Evolutionary conservation across 2,888 invertebrate species (phyloP), one percentile per base, ranked within the genome.

Genomic region (Idaea dimidiata): DNA sequence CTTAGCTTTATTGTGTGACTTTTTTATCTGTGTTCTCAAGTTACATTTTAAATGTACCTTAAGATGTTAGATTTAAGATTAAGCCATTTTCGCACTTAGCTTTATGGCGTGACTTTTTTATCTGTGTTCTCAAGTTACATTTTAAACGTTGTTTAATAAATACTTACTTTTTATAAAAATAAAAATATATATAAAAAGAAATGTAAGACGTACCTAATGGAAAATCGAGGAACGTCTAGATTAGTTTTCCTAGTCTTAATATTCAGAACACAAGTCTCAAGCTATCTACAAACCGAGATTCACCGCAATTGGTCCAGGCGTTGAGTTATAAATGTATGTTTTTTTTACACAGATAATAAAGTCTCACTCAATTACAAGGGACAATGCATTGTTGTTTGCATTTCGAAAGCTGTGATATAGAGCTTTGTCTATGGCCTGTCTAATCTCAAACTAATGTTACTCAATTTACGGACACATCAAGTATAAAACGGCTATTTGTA

Each of bases 401-500:
- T 91, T 91, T 91, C 80, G 78, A 83, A 84, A 91, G 84, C 91
- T 91, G 91, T 91, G 91, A 91, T 91, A 90, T 83, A 89, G 88
- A 86, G 89, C 79, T 82, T 88, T 88, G 91, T 88, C 89, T 91
- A 89, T 91, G 89, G 88, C 81, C 72, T 78, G 73, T 67, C 69
- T 65, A 64, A 64, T 73, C 72, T 75, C 64, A 67, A 71, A 43
- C 43, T 14, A 74, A 71, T 3, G 24, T 73, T 74, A 57, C 70
- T 69, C 65, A 72, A 70, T 69, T 68, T 65, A 68, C 68, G 67
- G 64, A 43, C 43, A 70, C 75, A 78, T 63, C 58, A 73, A 73
- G 74, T 72, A 75, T 66, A 64, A 67, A 79, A 84, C 81, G 86
- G 88, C 89, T 88, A 82, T 77, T 75, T 79, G 83, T 87, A 89